Evolutionary conservation across 2,888 invertebrate genomes (phyloP), one percentile per base, ranked within the genome.

Genomic region (Blomia tropicalis): DNA sequence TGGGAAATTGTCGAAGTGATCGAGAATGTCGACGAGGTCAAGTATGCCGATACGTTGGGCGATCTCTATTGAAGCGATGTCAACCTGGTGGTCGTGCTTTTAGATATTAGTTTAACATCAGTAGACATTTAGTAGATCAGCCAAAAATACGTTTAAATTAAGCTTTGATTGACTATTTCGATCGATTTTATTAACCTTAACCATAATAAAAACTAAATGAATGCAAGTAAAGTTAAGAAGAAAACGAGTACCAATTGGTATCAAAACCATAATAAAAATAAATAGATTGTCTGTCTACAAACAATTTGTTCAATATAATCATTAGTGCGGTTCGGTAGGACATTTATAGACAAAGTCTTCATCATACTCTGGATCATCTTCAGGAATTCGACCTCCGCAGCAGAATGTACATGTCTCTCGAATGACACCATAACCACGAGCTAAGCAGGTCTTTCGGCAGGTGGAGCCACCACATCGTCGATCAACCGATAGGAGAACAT

Each of bases 351-450:
- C 31, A 2, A 53, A 25, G 17, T 61, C 61, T 19, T 29, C 53
- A 47, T 61, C 61, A 43, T 53, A 61, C 4, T 56, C 53, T 7
- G 51, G 53, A 32, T 61, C 54, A 54, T 61, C 61, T 56, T 61
- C 61, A 23, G 29, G 31, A 4, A 61, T 17, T 14, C 54, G 51
- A 4, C 62, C 58, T 7, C 27, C 44, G 43, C 62, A 62, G 25
- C 62, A 62, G 30, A 23, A 43, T 27, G 47, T 43, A 32, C 62
- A 62, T n/a, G 62, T 62, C 30, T 62, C 47, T 1, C 27, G n/a
- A 23, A 58, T 58, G 19, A 58, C 51, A 25, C 62, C 62, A 25
- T 62, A 62, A 1, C 58, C 62, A 17, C 58, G 58, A 14, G 27
- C 43, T 5, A 58, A 43, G 23, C 62, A 62, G 19, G 58, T 58